phyloP scores from a whole-genome alignment of 2,888 invertebrate species.

The Tyria jacobaeae region DNA sequence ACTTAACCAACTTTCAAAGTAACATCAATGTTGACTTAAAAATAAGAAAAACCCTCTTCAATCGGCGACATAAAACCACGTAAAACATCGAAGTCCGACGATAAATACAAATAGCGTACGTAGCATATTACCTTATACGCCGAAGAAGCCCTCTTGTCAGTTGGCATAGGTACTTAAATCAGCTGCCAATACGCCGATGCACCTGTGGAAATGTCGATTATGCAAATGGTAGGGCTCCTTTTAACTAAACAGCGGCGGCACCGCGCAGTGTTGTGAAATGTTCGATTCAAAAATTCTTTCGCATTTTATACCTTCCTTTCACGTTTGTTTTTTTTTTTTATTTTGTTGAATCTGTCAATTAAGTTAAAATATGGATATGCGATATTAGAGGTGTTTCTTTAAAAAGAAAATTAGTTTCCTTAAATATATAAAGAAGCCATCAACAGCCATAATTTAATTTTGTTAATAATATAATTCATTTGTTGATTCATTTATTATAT shows the following conservation, averaged over 20 bases:
- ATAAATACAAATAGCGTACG: slow-evolving; percentile 76
- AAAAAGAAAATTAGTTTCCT: too few relatives aligned
- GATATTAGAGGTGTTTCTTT: too few relatives aligned
- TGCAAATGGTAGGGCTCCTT: slow-evolving; percentile 76
- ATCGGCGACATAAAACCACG: slow-evolving; percentile 43
- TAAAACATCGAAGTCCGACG: slow-evolving; percentile 56
- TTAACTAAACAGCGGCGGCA: slow-evolving; percentile 78
- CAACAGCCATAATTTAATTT: too few relatives aligned
- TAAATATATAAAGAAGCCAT: too few relatives aligned
- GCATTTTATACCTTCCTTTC: slow-evolving; percentile 38
- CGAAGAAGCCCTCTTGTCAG: slow-evolving; percentile 74
- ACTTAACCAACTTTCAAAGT: slow-evolving; percentile 19
- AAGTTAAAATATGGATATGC: slow-evolving; percentile 15
- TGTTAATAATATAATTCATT: too few relatives aligned
- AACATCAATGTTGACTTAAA: slow-evolving; percentile 25
- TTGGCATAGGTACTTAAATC: slow-evolving; percentile 76
- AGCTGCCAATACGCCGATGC: slow-evolving; percentile 75
- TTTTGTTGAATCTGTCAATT: slow-evolving; percentile 36
- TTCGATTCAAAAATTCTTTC: slow-evolving; percentile 60
- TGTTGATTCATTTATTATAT: too few relatives aligned
- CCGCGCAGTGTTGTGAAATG: slow-evolving; percentile 64
- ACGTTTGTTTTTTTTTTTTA: slow-evolving; percentile 7
- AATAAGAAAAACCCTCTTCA: slow-evolving; percentile 18
- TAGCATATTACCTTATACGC: slow-evolving; percentile 79
- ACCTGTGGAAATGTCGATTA: slow-evolving; percentile 85